These are phyloP conservation scores for Dipodomys ordii DNA, from an alignment of 2,113 vertebrate genomes.

Conservation along the genomic window DNA sequence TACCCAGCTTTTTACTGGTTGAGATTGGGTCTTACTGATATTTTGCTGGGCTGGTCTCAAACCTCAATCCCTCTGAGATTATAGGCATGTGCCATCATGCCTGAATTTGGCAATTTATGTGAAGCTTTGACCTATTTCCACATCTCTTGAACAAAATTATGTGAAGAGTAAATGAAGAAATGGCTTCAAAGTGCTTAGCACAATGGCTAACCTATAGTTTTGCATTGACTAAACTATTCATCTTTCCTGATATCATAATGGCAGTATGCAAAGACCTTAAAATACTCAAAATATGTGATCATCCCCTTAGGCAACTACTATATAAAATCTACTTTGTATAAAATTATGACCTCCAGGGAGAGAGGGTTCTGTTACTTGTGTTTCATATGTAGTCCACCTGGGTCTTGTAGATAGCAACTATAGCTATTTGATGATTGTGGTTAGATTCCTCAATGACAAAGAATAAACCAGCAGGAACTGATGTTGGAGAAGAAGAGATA, in stretches of 20 bases:
- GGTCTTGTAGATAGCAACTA: neutral
- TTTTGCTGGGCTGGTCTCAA: too few relatives aligned
- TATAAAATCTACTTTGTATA: neutral
- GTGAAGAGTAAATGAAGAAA: neutral
- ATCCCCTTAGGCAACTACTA: neutral
- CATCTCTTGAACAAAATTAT: neutral
- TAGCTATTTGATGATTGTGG: neutral
- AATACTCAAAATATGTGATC: neutral
- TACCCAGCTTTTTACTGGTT: too few relatives aligned
- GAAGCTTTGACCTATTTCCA: neutral
- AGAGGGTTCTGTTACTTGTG: neutral
- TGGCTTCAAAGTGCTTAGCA: neutral
- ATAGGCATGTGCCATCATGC: too few relatives aligned
- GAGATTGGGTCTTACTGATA: too few relatives aligned
- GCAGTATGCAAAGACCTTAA: neutral
- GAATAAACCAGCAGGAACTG: neutral
- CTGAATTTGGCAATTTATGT: too few relatives aligned
- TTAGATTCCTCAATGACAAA: constrained; percentile 2
- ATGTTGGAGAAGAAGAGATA: neutral
- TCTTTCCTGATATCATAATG: neutral
- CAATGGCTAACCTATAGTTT: neutral
- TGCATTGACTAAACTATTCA: neutral
- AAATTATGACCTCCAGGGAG: neutral
- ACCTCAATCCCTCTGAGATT: too few relatives aligned
- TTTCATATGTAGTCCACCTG: neutral